Evolutionary conservation across 2,113 vertebrate genomes (phyloP).

Genomic region (Thamnaconus septentrionalis): DNA sequence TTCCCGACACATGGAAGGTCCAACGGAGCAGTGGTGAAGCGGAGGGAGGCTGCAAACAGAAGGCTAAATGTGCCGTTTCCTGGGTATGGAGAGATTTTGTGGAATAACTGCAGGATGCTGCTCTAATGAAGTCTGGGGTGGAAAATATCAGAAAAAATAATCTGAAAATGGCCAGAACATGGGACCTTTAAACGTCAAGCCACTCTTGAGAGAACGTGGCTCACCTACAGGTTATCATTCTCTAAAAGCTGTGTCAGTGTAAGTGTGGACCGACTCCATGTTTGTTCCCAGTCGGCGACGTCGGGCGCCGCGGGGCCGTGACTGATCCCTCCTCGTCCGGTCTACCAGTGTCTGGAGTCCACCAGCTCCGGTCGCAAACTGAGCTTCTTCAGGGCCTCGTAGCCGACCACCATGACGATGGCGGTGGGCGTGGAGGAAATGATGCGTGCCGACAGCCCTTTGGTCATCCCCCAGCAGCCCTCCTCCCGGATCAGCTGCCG

Average conservation of each 20-base stretch:
- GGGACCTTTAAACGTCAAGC: too few species aligned
- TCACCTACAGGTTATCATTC: too few species aligned
- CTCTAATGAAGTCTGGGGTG: constrained; percentile 18
- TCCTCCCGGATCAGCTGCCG: constrained; percentile 90
- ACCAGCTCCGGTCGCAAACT: constrained; percentile 93
- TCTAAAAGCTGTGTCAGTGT: background rate
- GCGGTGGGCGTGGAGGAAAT: constrained; percentile 92
- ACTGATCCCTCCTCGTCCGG: constrained; percentile 8
- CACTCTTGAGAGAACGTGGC: too few species aligned
- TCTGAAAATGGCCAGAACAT: constrained; percentile 14
- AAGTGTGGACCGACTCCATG: constrained; percentile 4
- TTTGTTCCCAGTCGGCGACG: constrained; percentile 20
- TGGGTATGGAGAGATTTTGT: too few species aligned
- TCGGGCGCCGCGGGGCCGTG: too few species aligned
- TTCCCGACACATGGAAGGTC: too few species aligned
- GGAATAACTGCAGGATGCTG: too few species aligned
- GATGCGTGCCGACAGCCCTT: constrained; percentile 94
- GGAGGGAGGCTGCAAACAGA: too few species aligned
- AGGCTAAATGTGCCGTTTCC: too few species aligned
- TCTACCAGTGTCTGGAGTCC: constrained; percentile 93
- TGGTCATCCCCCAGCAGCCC: constrained; percentile 91
- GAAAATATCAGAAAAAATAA: too few species aligned
- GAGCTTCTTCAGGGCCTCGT: constrained; percentile 93
- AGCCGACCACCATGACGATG: constrained; percentile 95
- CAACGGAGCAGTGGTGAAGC: too few species aligned